These are phyloP conservation scores for Gymnothorax javanicus DNA, from an alignment of 2,797 vertebrate species.

Conservation along the genomic window DNA sequence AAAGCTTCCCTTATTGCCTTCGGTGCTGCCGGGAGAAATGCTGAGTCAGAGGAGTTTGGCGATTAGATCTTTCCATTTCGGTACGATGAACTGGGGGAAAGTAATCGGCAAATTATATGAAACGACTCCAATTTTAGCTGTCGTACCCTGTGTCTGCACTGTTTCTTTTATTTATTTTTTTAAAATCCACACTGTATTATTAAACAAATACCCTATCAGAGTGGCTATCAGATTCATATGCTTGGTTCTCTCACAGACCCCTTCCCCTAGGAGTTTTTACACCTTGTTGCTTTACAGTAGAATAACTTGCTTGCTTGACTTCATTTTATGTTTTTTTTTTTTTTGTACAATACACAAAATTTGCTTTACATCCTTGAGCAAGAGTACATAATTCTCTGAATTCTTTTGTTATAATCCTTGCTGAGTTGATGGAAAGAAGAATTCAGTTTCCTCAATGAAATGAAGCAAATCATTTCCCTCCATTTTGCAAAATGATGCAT, in stretches of 20 bases:
- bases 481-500: background rate
- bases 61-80: conserved; percentile 23
- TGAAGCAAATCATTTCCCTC: background rate
- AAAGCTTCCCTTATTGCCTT: background rate
- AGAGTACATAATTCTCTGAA: background rate
- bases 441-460: background rate
- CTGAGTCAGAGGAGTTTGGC: conserved; percentile 15
- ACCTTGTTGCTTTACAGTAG: background rate
- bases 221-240: background rate
- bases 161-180: background rate
- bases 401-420: background rate
- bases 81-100: conserved; percentile 14
- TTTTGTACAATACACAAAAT: background rate
- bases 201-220: background rate
- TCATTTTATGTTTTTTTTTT: background rate
- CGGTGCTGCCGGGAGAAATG: background rate
- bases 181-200: background rate
- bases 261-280: background rate
- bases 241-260: too few species aligned
- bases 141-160: background rate
- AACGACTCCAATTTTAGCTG: background rate
- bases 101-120: conserved; percentile 10
- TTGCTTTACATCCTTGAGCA: background rate
- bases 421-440: background rate
- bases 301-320: background rate